phyloP scores from a whole-genome alignment of 2,113 vertebrate genomes.

The Saguinus midas region DNA sequence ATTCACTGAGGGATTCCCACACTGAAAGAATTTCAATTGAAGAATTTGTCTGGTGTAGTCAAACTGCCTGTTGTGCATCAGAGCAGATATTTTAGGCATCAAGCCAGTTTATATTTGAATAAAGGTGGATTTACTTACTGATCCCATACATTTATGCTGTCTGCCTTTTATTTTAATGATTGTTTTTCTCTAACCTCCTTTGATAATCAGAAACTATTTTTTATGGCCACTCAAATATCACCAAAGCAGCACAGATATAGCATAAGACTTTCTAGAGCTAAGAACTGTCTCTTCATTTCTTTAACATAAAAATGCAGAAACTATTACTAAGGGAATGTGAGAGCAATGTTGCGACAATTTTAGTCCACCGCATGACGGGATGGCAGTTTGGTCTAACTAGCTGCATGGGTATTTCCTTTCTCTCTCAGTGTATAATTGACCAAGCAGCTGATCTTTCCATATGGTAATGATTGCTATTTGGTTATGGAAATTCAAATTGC shows the following conservation, averaged over 20 bases:
- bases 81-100: constrained; percentile 36
- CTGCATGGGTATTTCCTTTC: background rate
- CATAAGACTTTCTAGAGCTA: background rate
- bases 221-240: constrained; percentile 8
- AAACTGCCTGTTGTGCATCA: background rate
- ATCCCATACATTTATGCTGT: constrained; percentile 38
- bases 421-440: background rate
- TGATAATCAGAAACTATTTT: constrained; percentile 32
- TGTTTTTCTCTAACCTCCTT: background rate
- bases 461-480: background rate
- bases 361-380: background rate
- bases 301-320: constrained; percentile 14
- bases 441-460: background rate
- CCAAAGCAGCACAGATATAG: background rate
- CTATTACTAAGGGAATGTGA: background rate
- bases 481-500: background rate
- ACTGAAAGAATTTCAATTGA: constrained; percentile 22
- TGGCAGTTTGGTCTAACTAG: background rate
- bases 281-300: background rate
- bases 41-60: constrained; percentile 13
- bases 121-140: constrained; percentile 49
- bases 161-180: constrained; percentile 58
- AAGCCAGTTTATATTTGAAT: constrained; percentile 38
- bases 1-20: constrained; percentile 3
- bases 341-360: background rate